phyloP scores from a whole-genome alignment of 2,797 vertebrate genomes.

The Typhlichthys eigenmanni region DNA sequence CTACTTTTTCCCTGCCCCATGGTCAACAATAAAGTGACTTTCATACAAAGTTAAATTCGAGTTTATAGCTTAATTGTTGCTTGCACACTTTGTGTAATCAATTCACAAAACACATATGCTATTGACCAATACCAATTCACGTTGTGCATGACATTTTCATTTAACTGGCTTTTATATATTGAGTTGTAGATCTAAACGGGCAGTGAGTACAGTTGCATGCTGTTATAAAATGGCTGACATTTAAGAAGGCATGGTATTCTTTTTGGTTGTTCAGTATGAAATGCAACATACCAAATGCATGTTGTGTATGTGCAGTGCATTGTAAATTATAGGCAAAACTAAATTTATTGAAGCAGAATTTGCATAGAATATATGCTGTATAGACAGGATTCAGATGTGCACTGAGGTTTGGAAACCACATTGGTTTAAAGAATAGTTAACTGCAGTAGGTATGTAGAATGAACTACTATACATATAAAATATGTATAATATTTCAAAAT shows the following conservation, averaged over 20 bases:
- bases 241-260: constrained; percentile 57
- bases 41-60: constrained; percentile 57
- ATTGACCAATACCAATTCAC: constrained; percentile 14
- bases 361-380: background rate
- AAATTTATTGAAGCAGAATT: background rate
- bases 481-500: no score
- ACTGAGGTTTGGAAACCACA: no score
- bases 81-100: constrained; percentile 64
- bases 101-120: constrained; percentile 51
- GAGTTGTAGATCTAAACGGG: constrained; percentile 61
- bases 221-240: constrained; percentile 78
- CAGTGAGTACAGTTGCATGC: constrained; percentile 62
- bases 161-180: constrained; percentile 44
- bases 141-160: constrained; percentile 46
- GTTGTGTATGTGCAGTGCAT: no score
- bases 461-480: no score
- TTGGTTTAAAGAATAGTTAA: no score
- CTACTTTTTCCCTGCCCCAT: background rate
- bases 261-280: no score
- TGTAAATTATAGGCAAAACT: background rate
- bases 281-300: no score
- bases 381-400: no score
- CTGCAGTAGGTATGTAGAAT: no score
- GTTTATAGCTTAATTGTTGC: constrained; percentile 52
- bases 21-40: constrained; percentile 56